These are phyloP conservation scores for Steinernema hermaphroditum DNA, from an alignment of 2,888 invertebrate species.

Conservation along the genomic window DNA sequence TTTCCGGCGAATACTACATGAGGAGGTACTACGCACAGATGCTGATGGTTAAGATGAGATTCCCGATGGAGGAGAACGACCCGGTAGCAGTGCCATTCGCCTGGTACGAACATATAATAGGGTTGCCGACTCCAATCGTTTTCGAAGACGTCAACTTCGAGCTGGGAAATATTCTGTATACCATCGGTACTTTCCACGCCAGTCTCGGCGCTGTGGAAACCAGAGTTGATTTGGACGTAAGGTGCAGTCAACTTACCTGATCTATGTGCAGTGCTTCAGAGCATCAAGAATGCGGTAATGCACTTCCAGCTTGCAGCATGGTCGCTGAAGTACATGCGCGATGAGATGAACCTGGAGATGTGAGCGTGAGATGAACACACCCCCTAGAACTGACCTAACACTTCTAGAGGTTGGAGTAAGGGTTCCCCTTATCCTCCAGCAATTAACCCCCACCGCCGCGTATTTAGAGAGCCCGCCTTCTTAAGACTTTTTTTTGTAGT, in stretches of 20 bases:
- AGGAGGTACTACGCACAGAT: conserved; percentile 93
- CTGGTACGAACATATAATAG: conserved; percentile 77
- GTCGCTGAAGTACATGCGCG: conserved; percentile 77
- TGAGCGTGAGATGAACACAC: no score
- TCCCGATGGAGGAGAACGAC: conserved; percentile 79
- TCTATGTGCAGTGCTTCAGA: no score
- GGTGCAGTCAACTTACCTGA: no score
- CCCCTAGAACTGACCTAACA: no score
- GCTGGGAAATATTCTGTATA: conserved; percentile 81
- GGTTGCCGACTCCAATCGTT: conserved; percentile 69
- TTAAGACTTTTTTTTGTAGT: no score
- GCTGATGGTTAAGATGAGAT: conserved; percentile 86
- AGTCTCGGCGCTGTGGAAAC: conserved; percentile 77
- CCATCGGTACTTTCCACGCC: conserved; percentile 89
- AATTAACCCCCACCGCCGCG: no score
- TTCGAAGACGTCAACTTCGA: conserved; percentile 59
- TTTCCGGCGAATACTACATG: no score
- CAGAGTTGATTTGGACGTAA: conserved; percentile 42
- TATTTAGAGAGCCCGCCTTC: no score
- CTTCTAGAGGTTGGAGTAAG: no score
- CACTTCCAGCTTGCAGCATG: conserved; percentile 96
- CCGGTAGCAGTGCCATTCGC: conserved; percentile 71
- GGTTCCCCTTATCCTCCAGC: no score
- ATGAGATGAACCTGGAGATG: conserved; percentile 62
- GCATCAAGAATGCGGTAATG: conserved; percentile 91